Conservation (phyloP, 2,888 invertebrate species). For the Chesias legatella region DNA sequence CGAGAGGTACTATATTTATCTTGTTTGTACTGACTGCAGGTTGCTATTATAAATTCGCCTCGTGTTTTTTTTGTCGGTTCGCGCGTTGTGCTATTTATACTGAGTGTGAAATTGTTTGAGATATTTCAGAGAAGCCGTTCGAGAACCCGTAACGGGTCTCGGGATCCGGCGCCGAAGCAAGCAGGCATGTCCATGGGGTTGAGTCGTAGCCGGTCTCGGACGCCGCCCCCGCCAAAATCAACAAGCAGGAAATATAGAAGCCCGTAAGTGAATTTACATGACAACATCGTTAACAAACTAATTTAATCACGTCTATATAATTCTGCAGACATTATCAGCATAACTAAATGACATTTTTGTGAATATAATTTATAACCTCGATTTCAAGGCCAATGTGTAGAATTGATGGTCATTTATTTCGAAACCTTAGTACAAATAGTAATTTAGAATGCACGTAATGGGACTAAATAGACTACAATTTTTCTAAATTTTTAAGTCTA, state of each 20-base stretch:
- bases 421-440: conserved; percentile 15
- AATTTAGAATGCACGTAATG: background rate
- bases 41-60: conserved; percentile 50
- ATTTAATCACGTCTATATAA: background rate
- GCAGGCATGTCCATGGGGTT: conserved; percentile 66
- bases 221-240: conserved; percentile 75
- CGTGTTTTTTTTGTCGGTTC: conserved; percentile 55
- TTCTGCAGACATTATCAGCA: background rate
- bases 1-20: conserved; percentile 72
- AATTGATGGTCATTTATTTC: conserved; percentile 44
- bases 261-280: conserved; percentile 55
- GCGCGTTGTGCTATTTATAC: conserved; percentile 39
- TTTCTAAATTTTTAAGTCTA: too few relatives aligned
- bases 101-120: conserved; percentile 37
- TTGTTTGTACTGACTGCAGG: conserved; percentile 35
- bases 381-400: conserved; percentile 53
- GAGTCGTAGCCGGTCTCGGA: conserved; percentile 75
- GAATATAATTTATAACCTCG: conserved; percentile 57
- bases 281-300: background rate
- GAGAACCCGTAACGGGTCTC: conserved; percentile 73
- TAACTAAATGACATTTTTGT: conserved; percentile 15
- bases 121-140: conserved; percentile 76
- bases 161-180: conserved; percentile 67
- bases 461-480: too few relatives aligned
- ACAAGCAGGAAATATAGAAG: conserved; percentile 71